These are phyloP conservation scores for Hydrozoanthus gracilis DNA, from an alignment of 92 coral and sea anemone species.

Conservation along the genomic window DNA sequence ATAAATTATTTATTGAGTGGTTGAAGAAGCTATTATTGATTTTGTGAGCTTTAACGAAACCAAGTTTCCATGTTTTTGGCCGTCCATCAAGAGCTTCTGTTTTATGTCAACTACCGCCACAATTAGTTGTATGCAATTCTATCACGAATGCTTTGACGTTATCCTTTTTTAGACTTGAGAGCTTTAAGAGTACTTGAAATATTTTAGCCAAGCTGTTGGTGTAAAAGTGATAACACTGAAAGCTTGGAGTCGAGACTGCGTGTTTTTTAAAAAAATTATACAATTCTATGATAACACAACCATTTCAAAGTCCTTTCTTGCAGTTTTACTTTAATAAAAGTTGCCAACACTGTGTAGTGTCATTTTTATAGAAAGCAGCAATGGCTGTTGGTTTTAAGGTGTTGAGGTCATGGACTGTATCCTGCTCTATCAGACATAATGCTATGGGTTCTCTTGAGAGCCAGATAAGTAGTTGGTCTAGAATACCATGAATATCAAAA, in stretches of 20 bases:
- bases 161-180: constrained; percentile 31
- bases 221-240: not conserved
- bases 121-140: constrained; percentile 8
- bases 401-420: constrained; percentile 34
- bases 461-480: constrained; percentile 15
- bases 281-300: too few species aligned
- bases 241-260: not conserved
- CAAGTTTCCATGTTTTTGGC: not conserved
- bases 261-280: not conserved
- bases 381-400: not conserved
- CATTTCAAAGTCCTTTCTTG: not conserved
- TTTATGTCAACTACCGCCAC: constrained; percentile 47
- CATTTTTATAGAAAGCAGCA: constrained; percentile 21
- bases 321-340: not conserved
- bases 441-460: constrained; percentile 13
- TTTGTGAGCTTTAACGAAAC: constrained; percentile 6
- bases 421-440: constrained; percentile 27
- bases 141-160: constrained; percentile 25
- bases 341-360: not conserved
- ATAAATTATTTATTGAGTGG: constrained; percentile 67
- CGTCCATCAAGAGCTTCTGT: constrained; percentile 32
- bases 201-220: not conserved
- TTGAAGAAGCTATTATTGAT: constrained; percentile 13
- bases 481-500: constrained; percentile 19
- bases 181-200: constrained; percentile 25